Conservation (phyloP, 1,140 invertebrate species). For the Kradibia gibbosae region DNA sequence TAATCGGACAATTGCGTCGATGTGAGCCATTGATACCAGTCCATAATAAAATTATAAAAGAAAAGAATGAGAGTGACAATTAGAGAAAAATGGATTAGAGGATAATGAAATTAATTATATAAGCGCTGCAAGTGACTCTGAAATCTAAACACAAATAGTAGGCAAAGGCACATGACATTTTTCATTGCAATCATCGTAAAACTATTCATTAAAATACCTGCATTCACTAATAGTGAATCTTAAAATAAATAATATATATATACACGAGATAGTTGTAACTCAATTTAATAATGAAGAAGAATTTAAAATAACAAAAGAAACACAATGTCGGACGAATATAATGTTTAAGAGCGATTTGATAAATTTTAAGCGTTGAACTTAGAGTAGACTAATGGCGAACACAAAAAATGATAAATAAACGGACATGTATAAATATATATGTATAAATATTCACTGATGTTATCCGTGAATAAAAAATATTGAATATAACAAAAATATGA, state of each 20-base stretch:
- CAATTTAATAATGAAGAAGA: slow-evolving; percentile 19
- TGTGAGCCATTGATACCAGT: slow-evolving; percentile 20
- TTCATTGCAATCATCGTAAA: slow-evolving; percentile 36
- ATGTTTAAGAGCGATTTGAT: slow-evolving; percentile 44
- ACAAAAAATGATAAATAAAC: background rate
- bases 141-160: background rate
- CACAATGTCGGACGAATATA: slow-evolving; percentile 33
- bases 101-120: slow-evolving; percentile 23
- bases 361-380: slow-evolving; percentile 37
- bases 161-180: slow-evolving; percentile 20
- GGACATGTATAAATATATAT: background rate
- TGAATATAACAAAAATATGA: background rate
- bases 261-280: slow-evolving; percentile 36
- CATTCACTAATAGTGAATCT: slow-evolving; percentile 43
- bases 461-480: slow-evolving; percentile 1
- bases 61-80: background rate
- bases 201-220: slow-evolving; percentile 44
- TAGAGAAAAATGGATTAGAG: slow-evolving; percentile 16
- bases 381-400: background rate
- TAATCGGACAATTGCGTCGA: background rate
- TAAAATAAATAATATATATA: slow-evolving; percentile 44
- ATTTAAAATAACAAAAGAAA: slow-evolving; percentile 20
- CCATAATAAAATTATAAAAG: slow-evolving; percentile 11
- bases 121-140: slow-evolving; percentile 4
- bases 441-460: slow-evolving; percentile 16